Conservation (phyloP, 2,888 invertebrate species). For the Scelioninae gen. 2 region DNA sequence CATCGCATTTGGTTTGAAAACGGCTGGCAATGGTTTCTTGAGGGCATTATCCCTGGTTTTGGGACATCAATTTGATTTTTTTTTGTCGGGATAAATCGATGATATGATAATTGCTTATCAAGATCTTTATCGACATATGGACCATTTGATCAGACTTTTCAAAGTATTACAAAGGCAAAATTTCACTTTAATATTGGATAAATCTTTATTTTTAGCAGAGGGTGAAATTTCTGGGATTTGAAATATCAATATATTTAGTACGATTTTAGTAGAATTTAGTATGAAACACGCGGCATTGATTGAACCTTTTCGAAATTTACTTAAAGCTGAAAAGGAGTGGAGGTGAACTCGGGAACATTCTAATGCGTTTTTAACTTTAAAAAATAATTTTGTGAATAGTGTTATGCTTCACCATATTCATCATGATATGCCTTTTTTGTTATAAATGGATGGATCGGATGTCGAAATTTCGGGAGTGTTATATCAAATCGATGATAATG, state of each 20-base stretch:
- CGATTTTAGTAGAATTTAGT: constrained; percentile 52
- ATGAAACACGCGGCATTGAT: constrained; percentile 28
- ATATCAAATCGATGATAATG: constrained; percentile 18
- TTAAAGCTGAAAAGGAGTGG: constrained; percentile 41
- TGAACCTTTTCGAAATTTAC: constrained; percentile 49
- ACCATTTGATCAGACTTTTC: constrained; percentile 58
- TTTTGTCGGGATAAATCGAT: constrained; percentile 64
- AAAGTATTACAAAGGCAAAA: constrained; percentile 52
- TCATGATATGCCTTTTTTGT: constrained; percentile 8
- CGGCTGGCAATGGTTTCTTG: constrained; percentile 63
- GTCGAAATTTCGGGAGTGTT: constrained; percentile 23
- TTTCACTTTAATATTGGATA: constrained; percentile 59
- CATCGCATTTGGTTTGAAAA: constrained; percentile 66
- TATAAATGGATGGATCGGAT: constrained; percentile 40
- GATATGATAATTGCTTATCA: constrained; percentile 66
- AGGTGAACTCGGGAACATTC: constrained; percentile 12
- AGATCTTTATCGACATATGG: constrained; percentile 59
- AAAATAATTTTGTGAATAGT: constrained; percentile 22
- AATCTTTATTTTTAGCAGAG: constrained; percentile 60
- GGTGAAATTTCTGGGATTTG: constrained; percentile 60
- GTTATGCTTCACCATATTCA: constrained; percentile 19
- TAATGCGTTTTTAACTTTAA: constrained; percentile 17
- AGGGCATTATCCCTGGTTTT: constrained; percentile 61
- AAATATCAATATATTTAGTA: constrained; percentile 51
- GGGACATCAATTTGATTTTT: constrained; percentile 61